A percentile compares a stretch with the other conserved stretches of the same genome.
Evolutionary conservation across 2,888 invertebrate species (phyloP).

Genomic region (Acrocera orbiculus): DNA sequence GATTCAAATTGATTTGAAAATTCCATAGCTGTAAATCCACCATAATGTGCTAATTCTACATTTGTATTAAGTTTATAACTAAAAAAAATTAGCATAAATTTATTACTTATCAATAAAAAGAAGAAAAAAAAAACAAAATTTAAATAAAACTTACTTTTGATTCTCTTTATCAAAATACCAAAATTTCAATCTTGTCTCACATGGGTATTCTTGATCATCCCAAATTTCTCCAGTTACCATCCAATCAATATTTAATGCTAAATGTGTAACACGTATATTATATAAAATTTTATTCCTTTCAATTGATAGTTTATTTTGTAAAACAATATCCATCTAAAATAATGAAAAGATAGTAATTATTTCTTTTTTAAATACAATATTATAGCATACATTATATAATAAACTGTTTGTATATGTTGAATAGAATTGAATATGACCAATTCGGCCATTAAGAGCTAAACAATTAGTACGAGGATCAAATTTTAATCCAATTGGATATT

Average conservation of each 20-base stretch:
- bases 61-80: constrained; percentile 54
- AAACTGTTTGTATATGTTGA: constrained; percentile 43
- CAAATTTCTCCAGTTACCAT: constrained; percentile 51
- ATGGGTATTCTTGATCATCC: constrained; percentile 37
- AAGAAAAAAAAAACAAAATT: background rate
- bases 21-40: constrained; percentile 37
- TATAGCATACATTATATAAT: constrained; percentile 46
- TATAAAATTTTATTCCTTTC: constrained; percentile 40
- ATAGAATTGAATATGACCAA: constrained; percentile 60
- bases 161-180: constrained; percentile 43
- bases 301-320: constrained; percentile 48
- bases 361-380: background rate
- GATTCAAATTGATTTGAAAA: constrained; percentile 39
- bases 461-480: constrained; percentile 45
- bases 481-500: constrained; percentile 28
- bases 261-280: constrained; percentile 45
- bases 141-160: constrained; percentile 35
- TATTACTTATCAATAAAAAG: background rate
- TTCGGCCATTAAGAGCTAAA: constrained; percentile 51
- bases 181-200: constrained; percentile 56
- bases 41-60: constrained; percentile 53
- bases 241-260: constrained; percentile 55
- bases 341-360: background rate
- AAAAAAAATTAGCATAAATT: constrained; percentile 16
- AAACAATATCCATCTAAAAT: constrained; percentile 48